phyloP scores from a whole-genome alignment of 2,888 invertebrate genomes.

The Eupelmus urozonus region DNA sequence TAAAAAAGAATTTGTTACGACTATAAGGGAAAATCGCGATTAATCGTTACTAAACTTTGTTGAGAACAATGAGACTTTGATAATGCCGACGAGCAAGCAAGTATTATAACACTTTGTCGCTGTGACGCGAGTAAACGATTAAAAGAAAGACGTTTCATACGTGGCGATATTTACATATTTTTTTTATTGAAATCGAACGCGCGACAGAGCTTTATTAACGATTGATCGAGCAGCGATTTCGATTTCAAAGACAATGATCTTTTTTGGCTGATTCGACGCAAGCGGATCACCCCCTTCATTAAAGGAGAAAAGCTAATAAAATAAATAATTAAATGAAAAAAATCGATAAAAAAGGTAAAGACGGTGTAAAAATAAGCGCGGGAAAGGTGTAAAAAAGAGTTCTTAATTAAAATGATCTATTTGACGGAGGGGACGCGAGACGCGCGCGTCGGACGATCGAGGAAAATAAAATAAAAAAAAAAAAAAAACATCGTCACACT shows the following conservation, averaged over 20 bases:
- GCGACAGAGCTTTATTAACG: conserved; percentile 45
- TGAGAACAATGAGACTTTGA: conserved; percentile 32
- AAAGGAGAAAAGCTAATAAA: neutral
- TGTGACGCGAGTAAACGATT: conserved; percentile 16
- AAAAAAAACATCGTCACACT: conserved; percentile 41
- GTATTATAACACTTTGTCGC: no score
- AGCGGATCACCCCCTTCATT: conserved; percentile 18
- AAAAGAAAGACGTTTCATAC: conserved; percentile 30
- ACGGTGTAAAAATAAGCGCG: no score
- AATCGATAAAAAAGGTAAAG: conserved; percentile 25
- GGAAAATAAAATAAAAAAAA: no score
- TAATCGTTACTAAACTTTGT: conserved; percentile 48
- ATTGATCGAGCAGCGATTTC: conserved; percentile 42
- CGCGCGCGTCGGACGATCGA: conserved; percentile 26
- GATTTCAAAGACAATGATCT: conserved; percentile 42
- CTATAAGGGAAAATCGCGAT: conserved; percentile 30
- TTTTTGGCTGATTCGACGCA: conserved; percentile 20
- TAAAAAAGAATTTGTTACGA: conserved; percentile 29
- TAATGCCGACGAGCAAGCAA: no score
- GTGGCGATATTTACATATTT: conserved; percentile 35
- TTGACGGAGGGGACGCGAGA: neutral
- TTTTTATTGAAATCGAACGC: conserved; percentile 39
- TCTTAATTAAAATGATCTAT: neutral
- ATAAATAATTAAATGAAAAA: conserved; percentile 20
- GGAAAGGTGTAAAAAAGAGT: conserved; percentile 17